Evolutionary conservation across 1,140 invertebrate genomes (phyloP).

Genomic region (Heliconius nattereri): DNA sequence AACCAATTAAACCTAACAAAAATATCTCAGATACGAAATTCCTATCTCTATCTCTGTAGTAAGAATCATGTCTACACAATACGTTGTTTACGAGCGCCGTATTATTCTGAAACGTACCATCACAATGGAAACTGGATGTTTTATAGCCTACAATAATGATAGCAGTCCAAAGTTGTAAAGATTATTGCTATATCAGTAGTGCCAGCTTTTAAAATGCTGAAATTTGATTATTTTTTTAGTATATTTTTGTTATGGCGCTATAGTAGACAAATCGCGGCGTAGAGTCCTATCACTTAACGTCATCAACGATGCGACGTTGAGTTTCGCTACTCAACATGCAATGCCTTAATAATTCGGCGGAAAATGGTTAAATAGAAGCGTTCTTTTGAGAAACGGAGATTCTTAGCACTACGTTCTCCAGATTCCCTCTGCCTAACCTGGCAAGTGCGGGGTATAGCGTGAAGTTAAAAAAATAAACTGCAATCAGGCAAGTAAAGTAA

Average conservation of each 20-base stretch:
- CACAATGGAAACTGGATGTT: conserved; percentile 1
- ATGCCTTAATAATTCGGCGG: too few relatives aligned
- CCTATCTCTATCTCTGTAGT: neutral
- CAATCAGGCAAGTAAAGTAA: neutral
- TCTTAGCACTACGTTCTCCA: too few relatives aligned
- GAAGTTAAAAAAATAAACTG: neutral
- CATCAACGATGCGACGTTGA: too few relatives aligned
- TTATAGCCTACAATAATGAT: conserved; percentile 3
- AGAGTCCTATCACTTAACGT: too few relatives aligned
- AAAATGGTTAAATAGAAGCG: too few relatives aligned
- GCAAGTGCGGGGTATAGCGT: too few relatives aligned
- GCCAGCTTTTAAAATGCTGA: neutral
- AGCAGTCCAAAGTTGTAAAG: neutral
- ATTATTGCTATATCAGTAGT: neutral
- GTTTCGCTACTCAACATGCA: too few relatives aligned
- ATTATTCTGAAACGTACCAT: conserved; percentile 10
- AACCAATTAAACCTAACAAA: neutral
- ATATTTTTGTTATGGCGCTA: too few relatives aligned
- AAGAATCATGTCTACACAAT: neutral
- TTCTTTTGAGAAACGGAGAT: too few relatives aligned
- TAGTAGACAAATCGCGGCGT: too few relatives aligned
- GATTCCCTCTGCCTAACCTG: too few relatives aligned
- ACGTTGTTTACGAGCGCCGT: neutral
- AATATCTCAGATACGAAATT: neutral
- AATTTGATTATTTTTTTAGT: too few relatives aligned